These are phyloP conservation scores for Chromis chromis DNA, from an alignment of 2,797 vertebrate genomes.

Conservation along the genomic window DNA sequence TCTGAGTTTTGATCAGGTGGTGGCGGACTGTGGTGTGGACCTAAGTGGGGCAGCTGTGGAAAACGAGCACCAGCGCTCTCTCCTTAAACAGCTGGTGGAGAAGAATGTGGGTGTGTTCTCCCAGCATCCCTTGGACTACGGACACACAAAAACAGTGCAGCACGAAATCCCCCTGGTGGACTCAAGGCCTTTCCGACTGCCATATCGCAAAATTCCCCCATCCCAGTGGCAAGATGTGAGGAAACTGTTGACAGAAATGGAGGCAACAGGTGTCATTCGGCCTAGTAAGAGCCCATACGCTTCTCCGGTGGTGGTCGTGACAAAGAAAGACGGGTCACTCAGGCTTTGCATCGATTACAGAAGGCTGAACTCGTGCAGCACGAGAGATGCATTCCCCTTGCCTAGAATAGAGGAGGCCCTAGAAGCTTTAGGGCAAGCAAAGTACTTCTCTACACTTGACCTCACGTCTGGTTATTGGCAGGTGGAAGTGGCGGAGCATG, in stretches of 20 bases:
- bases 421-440: constrained; percentile 53
- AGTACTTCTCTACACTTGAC: constrained; percentile 53
- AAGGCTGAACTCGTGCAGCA: constrained; percentile 61
- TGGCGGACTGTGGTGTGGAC: constrained; percentile 14
- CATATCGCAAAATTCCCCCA: constrained; percentile 49
- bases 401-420: constrained; percentile 62
- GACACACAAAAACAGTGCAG: constrained; percentile 42
- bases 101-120: constrained; percentile 47
- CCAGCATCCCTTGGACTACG: constrained; percentile 13
- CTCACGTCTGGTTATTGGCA: constrained; percentile 55
- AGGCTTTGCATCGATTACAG: constrained; percentile 52
- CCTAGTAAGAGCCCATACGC: constrained; percentile 61
- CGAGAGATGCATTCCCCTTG: constrained; percentile 47
- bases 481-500: constrained; percentile 15
- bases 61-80: constrained; percentile 8
- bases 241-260: constrained; percentile 43
- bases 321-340: constrained; percentile 58
- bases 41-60: constrained; percentile 21
- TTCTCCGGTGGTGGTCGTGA: constrained; percentile 44
- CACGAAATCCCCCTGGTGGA: constrained; percentile 23
- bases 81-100: constrained; percentile 27
- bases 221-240: constrained; percentile 54
- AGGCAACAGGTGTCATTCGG: constrained; percentile 42
- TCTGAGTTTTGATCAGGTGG: constrained; percentile 3
- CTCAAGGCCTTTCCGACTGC: constrained; percentile 36